Base-by-base conservation (phyloP, 2,113 vertebrate genomes). In the Caranx ignobilis region DNA sequence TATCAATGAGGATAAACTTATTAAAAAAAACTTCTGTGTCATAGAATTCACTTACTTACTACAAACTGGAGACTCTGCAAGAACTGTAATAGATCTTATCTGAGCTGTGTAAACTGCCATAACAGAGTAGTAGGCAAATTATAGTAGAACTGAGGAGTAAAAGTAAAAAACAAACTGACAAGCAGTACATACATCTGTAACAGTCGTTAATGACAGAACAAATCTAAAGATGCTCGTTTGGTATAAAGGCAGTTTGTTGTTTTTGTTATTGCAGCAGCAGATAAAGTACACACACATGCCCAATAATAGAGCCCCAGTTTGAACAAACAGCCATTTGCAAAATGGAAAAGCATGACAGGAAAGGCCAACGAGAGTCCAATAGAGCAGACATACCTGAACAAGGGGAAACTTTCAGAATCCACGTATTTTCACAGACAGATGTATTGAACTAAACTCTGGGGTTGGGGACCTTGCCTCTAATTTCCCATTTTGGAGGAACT, bases 401-500 rank as follows among this genome's bases (percentile, higher is more conserved):
- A 71, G 82, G 84, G 75, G 54, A 91, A 84, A 87, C 67, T 56
- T 70, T 62, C 7, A 72, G 68, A 91, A 68, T 71, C 77, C 57
- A 70, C 61, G 50, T 81, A 74, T 78, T 85, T 86, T 82, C 75
- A 79, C 71, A 79, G 79, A 84, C 79, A 13, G n/a, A 89, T 48
- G 78, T 91, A 92, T 90, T 92, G 86, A 92, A 93, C 83, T 86
- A 71, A 89, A 84, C 85, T 78, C 74, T 57, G 73, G 62, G 89
- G 88, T 93, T 91, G 84, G 72, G 71, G 87, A 91, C 91, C 83
- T 90, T 83, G 81, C 84, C 90, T 88, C 81, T 86, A 71, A 82
- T 93, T 89, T 92, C 79, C 87, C 89, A 87, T 83, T 91, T 82
- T 48, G 77, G 87, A 93, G 92, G 93, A 93, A 93, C 91, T 93